Conservation (phyloP, 2,797 vertebrate genomes). For the Leuciscus waleckii region DNA sequence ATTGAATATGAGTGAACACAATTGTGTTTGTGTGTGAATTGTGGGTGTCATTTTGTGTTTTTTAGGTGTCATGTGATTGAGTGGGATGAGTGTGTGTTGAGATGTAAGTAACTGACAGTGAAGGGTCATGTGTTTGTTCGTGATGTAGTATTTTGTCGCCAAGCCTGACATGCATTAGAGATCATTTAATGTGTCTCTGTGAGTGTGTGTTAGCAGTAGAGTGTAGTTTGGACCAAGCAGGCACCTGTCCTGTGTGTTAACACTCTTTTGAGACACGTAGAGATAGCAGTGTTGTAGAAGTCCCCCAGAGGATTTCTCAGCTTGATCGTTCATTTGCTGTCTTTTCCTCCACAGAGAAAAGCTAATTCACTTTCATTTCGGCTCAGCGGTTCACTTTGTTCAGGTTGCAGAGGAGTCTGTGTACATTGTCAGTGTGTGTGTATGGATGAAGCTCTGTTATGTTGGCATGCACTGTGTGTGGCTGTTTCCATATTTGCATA, state of each 20-base stretch:
- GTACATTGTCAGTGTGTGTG: constrained; percentile 51
- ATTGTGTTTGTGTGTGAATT: not conserved
- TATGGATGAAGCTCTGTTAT: constrained; percentile 42
- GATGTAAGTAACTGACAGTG: not conserved
- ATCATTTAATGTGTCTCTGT: constrained; percentile 35
- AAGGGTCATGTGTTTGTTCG: not conserved
- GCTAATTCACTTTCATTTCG: constrained; percentile 90
- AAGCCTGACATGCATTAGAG: not conserved
- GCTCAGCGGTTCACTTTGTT: constrained; percentile 73
- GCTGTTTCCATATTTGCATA: constrained; percentile 36
- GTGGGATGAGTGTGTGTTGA: not conserved
- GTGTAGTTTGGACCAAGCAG: constrained; percentile 67
- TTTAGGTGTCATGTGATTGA: not conserved
- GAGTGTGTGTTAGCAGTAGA: constrained; percentile 58
- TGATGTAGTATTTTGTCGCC: not conserved
- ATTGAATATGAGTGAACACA: not conserved
- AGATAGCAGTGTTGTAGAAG: constrained; percentile 83
- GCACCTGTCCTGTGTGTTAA: constrained; percentile 81
- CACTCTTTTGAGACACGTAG: constrained; percentile 83
- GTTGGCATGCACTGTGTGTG: constrained; percentile 48
- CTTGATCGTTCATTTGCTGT: constrained; percentile 60
- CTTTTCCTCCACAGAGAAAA: constrained; percentile 72
- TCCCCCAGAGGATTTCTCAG: constrained; percentile 87
- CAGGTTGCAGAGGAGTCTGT: constrained; percentile 46
- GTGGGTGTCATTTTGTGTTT: not conserved